Evolutionary conservation across 2,113 vertebrate species (phyloP), one percentile per base, ranked within the genome.

Genomic region (Salminus brasiliensis): DNA sequence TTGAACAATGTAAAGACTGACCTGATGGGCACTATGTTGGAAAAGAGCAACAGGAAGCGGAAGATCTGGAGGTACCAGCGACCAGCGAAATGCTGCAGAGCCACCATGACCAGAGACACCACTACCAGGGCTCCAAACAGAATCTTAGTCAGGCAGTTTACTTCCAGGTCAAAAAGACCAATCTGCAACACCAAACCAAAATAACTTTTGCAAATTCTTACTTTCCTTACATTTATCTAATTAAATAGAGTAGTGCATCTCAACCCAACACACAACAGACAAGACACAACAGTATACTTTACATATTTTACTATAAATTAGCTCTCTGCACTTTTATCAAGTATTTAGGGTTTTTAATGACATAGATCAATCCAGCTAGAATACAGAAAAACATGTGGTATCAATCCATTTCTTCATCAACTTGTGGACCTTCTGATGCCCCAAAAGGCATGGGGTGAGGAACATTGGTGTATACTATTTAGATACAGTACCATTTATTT

Each of bases 61-160:
- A 99, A 92, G 84, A 99, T 97, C 93, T 99, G 98, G 1, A 99
- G 96, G 88, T 99, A 99, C 98, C 98, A 99, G 3, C 96, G 96
- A 0, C 98, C 98, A 0, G 96, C 95, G 0, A 99, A 99, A 87
- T 98, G 97, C 88, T 99, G 98, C 0, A 99, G 95, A 1, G 97
- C 95, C 53, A 99, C 97, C 98, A 99, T 99, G 84, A 98, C 98
- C 86, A 99, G 93, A 0, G 98, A 98, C 62, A 99, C 96, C 74
- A 97, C 95, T 79, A 99, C 95, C 45, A 99, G 88, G 0, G 97
- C 98, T 0, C 92, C 95, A 11, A 99, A 99, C 0, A 99, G 92
- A 88, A 99, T 98, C 93, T 99, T 99, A 0, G 96, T 99, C 80
- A 99, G 92, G 76, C 97, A 97, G 90, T 99, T 99, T 86, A 99